These are phyloP conservation scores for Amazona guildingii DNA, from an alignment of 2,113 vertebrate genomes.

Conservation along the genomic window DNA sequence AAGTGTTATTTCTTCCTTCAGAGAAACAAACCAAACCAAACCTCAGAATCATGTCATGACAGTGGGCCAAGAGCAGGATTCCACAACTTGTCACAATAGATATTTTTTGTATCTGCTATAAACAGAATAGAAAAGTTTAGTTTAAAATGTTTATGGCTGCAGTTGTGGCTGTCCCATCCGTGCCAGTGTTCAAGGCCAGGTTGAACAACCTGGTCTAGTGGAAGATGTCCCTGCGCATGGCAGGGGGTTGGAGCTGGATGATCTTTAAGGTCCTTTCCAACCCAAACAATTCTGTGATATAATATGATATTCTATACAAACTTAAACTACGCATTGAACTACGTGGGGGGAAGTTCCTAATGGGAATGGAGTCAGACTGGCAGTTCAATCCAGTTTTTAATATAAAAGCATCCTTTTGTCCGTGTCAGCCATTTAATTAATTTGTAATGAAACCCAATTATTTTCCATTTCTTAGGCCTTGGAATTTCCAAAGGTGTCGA, in stretches of 20 bases:
- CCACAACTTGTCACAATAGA: not conserved
- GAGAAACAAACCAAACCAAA: not conserved
- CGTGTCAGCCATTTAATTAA: not conserved
- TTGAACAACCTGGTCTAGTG: not conserved
- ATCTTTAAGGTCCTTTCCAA: not conserved
- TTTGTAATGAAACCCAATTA: not conserved
- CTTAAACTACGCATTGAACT: not conserved
- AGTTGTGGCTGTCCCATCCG: not conserved
- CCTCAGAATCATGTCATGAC: not conserved
- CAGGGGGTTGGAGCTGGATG: not conserved
- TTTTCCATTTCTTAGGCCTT: not conserved
- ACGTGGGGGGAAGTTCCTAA: not conserved
- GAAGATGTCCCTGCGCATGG: not conserved
- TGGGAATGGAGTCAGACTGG: not conserved
- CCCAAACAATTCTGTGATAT: not conserved
- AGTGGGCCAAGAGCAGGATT: not conserved
- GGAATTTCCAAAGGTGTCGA: not conserved
- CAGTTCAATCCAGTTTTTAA: not conserved
- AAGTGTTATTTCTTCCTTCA: not conserved
- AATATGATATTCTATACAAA: not conserved
- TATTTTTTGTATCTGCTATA: not conserved
- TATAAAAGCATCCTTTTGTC: not conserved
- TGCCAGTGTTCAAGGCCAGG: not conserved
- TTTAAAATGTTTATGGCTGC: not conserved
- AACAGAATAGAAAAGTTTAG: not conserved